Evolutionary conservation across 37 sponge, comb jelly and placozoan species (phyloP).

Genomic region (Haliclona indistincta): DNA sequence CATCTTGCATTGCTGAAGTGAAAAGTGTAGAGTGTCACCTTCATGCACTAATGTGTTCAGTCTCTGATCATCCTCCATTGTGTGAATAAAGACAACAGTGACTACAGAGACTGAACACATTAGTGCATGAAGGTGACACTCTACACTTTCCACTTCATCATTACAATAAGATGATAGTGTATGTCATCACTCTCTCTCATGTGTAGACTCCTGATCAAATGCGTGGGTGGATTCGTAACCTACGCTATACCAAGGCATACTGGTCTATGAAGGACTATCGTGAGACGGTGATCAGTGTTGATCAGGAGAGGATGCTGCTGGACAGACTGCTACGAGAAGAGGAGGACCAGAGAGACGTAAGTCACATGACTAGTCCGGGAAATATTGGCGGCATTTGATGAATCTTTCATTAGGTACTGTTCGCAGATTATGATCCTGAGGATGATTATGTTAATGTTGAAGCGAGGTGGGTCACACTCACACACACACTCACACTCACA

Average conservation of each 20-base stretch:
- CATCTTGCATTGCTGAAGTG: too few relatives aligned
- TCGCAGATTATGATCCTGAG: background rate
- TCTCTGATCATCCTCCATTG: too few relatives aligned
- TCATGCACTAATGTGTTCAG: too few relatives aligned
- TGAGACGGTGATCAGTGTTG: constrained; percentile 66
- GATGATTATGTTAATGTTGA: background rate
- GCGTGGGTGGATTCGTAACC: constrained; percentile 59
- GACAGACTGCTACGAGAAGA: constrained; percentile 43
- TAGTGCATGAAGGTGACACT: too few relatives aligned
- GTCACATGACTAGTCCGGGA: background rate
- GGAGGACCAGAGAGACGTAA: constrained; percentile 39
- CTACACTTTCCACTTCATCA: background rate
- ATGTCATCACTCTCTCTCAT: background rate
- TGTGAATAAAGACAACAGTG: too few relatives aligned
- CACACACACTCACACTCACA: constrained; percentile 22
- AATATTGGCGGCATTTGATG: background rate
- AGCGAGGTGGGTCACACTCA: background rate
- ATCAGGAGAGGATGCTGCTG: constrained; percentile 65
- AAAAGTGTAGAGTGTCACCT: too few relatives aligned
- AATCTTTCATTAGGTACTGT: background rate
- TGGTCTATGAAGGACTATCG: constrained; percentile 67
- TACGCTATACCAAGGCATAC: constrained; percentile 73
- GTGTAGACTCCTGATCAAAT: constrained; percentile 52
- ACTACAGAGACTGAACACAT: too few relatives aligned
- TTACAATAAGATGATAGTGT: background rate